Evolutionary conservation across 2,888 invertebrate genomes (phyloP).

Genomic region (Patella caerulea): DNA sequence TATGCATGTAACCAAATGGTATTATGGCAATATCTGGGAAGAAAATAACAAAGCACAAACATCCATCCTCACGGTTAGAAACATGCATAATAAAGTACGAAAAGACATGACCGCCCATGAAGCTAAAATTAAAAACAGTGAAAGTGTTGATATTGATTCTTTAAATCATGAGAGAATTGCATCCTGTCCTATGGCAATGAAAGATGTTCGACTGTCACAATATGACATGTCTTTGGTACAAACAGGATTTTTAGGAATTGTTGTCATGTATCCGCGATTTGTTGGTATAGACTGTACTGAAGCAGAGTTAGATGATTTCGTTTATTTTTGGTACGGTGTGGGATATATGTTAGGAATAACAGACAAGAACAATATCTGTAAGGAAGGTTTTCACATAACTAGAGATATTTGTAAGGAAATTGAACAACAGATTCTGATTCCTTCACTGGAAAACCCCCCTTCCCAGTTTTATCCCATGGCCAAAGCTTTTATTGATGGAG

Average conservation of each 20-base stretch:
- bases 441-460: conserved; percentile 53
- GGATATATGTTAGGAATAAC: conserved; percentile 87
- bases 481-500: conserved; percentile 55
- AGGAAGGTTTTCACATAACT: conserved; percentile 44
- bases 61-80: conserved; percentile 72
- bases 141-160: background rate
- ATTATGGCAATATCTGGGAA: conserved; percentile 79
- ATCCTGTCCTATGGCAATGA: background rate
- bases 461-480: conserved; percentile 55
- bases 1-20: conserved; percentile 85
- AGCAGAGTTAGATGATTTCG: conserved; percentile 81
- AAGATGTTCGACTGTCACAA: conserved; percentile 78
- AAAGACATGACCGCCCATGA: conserved; percentile 57
- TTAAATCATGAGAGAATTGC: background rate
- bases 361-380: conserved; percentile 74
- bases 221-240: conserved; percentile 88
- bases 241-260: conserved; percentile 88
- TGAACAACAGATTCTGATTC: conserved; percentile 50
- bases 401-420: conserved; percentile 55
- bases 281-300: conserved; percentile 79
- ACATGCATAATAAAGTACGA: conserved; percentile 75
- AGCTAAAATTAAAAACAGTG: conserved; percentile 60
- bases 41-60: conserved; percentile 73
- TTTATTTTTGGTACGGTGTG: conserved; percentile 88
- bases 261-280: conserved; percentile 76